phyloP scores from a whole-genome alignment of 2,888 invertebrate species.

The Leptopilina drosophilae region DNA sequence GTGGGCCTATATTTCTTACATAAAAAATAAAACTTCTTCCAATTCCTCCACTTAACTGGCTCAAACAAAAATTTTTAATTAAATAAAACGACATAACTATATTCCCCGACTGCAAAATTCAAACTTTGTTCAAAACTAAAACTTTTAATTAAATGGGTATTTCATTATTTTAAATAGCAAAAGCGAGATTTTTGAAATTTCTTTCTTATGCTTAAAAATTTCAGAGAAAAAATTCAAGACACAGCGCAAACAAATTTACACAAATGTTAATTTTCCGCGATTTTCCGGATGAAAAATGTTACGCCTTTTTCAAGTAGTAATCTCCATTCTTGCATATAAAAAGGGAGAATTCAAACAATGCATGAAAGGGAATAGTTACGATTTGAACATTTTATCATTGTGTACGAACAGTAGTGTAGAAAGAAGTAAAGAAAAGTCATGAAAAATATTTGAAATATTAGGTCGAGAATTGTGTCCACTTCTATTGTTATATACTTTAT shows the following conservation, averaged over 20 bases:
- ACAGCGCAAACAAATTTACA: too few relatives aligned
- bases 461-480: not conserved
- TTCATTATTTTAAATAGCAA: too few relatives aligned
- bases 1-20: conserved; percentile 72
- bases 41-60: too few relatives aligned
- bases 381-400: not conserved
- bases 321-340: not conserved
- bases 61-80: too few relatives aligned
- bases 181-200: too few relatives aligned
- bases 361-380: not conserved
- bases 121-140: too few relatives aligned
- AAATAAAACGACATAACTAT: too few relatives aligned
- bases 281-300: not conserved
- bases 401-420: not conserved
- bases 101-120: too few relatives aligned
- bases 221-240: not conserved
- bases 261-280: too few relatives aligned
- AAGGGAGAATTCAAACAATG: not conserved
- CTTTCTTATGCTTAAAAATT: not conserved
- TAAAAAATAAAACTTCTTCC: not conserved
- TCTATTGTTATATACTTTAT: not conserved
- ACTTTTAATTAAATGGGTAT: too few relatives aligned
- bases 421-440: not conserved
- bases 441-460: not conserved
- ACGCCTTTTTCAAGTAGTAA: conserved; percentile 1